phyloP scores from a whole-genome alignment of 2,888 invertebrate species.

The Andrena haemorrhoa region DNA sequence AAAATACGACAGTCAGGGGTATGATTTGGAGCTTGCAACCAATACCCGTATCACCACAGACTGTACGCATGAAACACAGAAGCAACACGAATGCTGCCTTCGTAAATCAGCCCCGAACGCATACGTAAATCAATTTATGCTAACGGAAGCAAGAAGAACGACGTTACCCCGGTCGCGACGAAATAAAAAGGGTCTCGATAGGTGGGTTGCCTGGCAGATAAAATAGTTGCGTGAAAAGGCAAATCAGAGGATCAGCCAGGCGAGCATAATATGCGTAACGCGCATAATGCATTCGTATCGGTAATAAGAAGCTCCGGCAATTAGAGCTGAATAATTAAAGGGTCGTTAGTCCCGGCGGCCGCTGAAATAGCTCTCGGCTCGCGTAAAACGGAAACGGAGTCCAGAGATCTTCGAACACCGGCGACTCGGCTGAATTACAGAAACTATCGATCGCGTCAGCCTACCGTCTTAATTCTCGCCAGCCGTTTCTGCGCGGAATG shows the following conservation, averaged over 20 bases:
- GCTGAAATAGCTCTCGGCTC: slow-evolving; percentile 41
- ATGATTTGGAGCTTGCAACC: too few species aligned
- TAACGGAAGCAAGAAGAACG: neutral
- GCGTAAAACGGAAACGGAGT: slow-evolving; percentile 50
- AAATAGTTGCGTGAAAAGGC: slow-evolving; percentile 30
- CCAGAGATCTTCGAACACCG: slow-evolving; percentile 50
- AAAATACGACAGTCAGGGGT: too few species aligned
- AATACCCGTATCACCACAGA: too few species aligned
- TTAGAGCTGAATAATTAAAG: slow-evolving; percentile 72
- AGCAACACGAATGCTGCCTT: too few species aligned
- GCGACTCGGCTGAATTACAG: slow-evolving; percentile 45
- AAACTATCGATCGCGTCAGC: slow-evolving; percentile 62
- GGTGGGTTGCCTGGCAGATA: neutral
- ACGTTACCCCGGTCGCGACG: neutral
- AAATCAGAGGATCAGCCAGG: slow-evolving; percentile 44
- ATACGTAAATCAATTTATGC: neutral
- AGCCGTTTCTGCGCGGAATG: slow-evolving; percentile 48
- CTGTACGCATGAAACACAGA: too few species aligned
- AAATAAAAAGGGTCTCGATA: neutral
- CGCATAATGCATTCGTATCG: slow-evolving; percentile 61
- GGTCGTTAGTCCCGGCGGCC: slow-evolving; percentile 67
- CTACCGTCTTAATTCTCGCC: slow-evolving; percentile 55
- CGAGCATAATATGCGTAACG: slow-evolving; percentile 55
- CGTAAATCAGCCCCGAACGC: neutral
- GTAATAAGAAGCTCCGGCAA: slow-evolving; percentile 69